Percentiles rank a stretch among this genome's conserved stretches.
These are phyloP conservation scores for Sebastes matsubarae DNA, from an alignment of 2,797 vertebrate species.

Conservation along the genomic window DNA sequence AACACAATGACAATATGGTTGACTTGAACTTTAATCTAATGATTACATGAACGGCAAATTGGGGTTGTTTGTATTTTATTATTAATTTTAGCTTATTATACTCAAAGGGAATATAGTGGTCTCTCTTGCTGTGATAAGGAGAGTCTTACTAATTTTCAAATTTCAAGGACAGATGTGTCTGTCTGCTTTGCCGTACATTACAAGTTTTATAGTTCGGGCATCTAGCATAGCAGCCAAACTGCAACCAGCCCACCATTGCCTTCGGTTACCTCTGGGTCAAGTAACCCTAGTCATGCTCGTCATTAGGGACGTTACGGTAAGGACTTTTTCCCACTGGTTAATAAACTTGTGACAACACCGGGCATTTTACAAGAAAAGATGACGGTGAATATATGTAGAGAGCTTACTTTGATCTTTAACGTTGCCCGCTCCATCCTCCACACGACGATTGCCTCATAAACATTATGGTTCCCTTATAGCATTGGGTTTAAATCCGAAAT, in stretches of 20 bases:
- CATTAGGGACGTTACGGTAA: too few species aligned
- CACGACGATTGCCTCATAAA: too few species aligned
- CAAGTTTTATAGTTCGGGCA: neutral
- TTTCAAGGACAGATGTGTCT: neutral
- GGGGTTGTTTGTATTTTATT: neutral
- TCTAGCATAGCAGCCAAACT: neutral
- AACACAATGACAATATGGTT: neutral
- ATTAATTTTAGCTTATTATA: neutral
- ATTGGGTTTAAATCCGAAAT: too few species aligned
- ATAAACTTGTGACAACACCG: too few species aligned
- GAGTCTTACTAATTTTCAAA: neutral
- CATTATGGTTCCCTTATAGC: too few species aligned
- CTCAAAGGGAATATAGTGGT: neutral
- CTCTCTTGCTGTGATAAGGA: neutral
- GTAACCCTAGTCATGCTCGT: neutral
- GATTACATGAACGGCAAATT: neutral
- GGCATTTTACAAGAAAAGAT: too few species aligned
- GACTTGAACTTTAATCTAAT: neutral
- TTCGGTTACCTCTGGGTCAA: neutral
- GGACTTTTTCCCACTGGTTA: too few species aligned
- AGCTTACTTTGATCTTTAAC: too few species aligned
- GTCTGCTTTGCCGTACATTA: neutral
- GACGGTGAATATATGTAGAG: too few species aligned
- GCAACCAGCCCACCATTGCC: neutral
- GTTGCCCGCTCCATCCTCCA: too few species aligned